phyloP scores from a whole-genome alignment of 2,113 vertebrate species.

The Colinus virginianus region DNA sequence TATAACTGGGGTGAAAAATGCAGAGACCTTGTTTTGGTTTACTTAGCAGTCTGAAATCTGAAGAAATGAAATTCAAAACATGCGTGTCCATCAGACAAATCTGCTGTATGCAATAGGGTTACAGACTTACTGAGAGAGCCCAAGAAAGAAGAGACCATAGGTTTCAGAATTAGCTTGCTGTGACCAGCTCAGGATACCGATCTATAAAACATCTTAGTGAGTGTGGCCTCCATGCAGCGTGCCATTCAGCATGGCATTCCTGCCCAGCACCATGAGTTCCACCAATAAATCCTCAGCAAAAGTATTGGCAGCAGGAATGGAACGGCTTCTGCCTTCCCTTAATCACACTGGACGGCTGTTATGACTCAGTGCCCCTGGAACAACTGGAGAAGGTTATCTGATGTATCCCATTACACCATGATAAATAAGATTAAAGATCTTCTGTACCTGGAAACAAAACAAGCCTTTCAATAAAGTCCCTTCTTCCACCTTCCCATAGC shows the following conservation, averaged over 20 bases:
- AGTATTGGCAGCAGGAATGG: slow-evolving; percentile 27
- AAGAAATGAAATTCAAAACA: not conserved
- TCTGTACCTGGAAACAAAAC: slow-evolving; percentile 33
- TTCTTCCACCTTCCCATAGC: not conserved
- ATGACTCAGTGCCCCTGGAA: slow-evolving; percentile 12
- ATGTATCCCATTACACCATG: not conserved
- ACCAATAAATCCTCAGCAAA: slow-evolving; percentile 26
- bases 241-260: not conserved
- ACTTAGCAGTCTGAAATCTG: not conserved
- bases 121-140: not conserved
- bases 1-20: not conserved
- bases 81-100: not conserved
- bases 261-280: slow-evolving; percentile 6
- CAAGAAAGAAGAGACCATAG: not conserved
- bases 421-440: slow-evolving; percentile 34
- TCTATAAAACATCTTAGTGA: not conserved
- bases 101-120: not conserved
- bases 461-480: not conserved
- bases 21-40: not conserved
- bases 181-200: not conserved
- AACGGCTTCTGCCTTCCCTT: slow-evolving; percentile 46
- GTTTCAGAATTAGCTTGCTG: not conserved
- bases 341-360: slow-evolving; percentile 36
- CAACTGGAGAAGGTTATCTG: slow-evolving; percentile 2
- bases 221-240: not conserved